phyloP scores from a whole-genome alignment of 2,113 vertebrate genomes.

The Kryptolebias marmoratus region DNA sequence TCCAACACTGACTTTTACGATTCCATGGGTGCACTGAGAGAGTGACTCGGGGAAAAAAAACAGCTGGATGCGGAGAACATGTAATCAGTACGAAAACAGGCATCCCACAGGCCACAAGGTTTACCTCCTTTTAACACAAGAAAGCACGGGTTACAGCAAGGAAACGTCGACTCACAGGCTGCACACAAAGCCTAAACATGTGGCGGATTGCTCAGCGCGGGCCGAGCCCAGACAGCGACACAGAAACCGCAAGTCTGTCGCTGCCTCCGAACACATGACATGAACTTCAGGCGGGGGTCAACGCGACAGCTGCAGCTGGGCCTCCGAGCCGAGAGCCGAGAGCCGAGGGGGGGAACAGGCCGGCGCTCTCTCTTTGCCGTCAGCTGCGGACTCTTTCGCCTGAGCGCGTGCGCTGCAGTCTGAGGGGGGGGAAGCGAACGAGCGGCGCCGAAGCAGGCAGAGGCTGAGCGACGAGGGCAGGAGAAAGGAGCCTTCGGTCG shows the following conservation, averaged over 20 bases:
- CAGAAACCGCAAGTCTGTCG: slow-evolving; percentile 67
- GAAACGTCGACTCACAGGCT: slow-evolving; percentile 58
- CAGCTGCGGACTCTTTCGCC: slow-evolving; percentile 9
- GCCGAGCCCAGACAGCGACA: slow-evolving; percentile 68
- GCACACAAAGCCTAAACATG: slow-evolving; percentile 73
- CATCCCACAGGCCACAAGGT: slow-evolving; percentile 55
- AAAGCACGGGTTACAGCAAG: slow-evolving; percentile 62
- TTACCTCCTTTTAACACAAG: slow-evolving; percentile 59
- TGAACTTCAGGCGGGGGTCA: slow-evolving; percentile 73
- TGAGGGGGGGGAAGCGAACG: background rate
- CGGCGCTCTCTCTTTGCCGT: slow-evolving; percentile 25
- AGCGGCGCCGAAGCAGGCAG: slow-evolving; percentile 7
- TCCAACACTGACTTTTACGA: slow-evolving; percentile 14
- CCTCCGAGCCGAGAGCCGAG: slow-evolving; percentile 22
- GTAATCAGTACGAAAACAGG: slow-evolving; percentile 64
- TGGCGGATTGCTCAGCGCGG: slow-evolving; percentile 65
- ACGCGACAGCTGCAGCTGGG: slow-evolving; percentile 65
- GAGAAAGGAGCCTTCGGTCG: slow-evolving; percentile 16
- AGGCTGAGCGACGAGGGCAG: slow-evolving; percentile 40
- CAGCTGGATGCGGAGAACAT: slow-evolving; percentile 57
- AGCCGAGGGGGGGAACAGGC: slow-evolving; percentile 28
- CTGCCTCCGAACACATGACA: slow-evolving; percentile 64
- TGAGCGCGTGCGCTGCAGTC: background rate
- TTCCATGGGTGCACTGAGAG: slow-evolving; percentile 34
- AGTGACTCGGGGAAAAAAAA: slow-evolving; percentile 38